Evolutionary conservation across 2,797 vertebrate species (phyloP).

Genomic region (Channa striata): DNA sequence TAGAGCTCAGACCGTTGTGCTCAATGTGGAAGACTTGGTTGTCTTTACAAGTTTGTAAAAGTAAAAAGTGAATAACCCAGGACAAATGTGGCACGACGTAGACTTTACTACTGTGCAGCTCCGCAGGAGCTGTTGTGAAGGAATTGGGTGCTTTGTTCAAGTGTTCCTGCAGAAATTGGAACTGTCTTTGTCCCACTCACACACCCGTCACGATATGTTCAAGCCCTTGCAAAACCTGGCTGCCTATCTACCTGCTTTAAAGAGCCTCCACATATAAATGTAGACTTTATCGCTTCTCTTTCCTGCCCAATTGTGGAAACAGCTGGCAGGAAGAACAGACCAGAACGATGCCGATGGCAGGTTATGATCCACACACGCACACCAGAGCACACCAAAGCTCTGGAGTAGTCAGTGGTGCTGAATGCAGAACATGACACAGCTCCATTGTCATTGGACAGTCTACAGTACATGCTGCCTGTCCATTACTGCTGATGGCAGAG

Average conservation of each 20-base stretch:
- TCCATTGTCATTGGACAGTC: slow-evolving; percentile 65
- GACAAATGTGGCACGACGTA: slow-evolving; percentile 4
- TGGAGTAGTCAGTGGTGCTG: slow-evolving; percentile 44
- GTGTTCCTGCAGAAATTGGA: slow-evolving; percentile 20
- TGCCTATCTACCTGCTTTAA: slow-evolving; percentile 15
- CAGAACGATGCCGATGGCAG: slow-evolving; percentile 59
- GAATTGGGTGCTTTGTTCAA: slow-evolving; percentile 25
- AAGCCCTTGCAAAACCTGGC: slow-evolving; percentile 9
- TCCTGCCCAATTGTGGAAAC: slow-evolving; percentile 26
- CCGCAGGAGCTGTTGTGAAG: slow-evolving; percentile 7
- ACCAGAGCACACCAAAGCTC: slow-evolving; percentile 38
- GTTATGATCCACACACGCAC: slow-evolving; percentile 58
- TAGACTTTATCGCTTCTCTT: slow-evolving; percentile 7
- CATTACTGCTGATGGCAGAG: slow-evolving; percentile 76
- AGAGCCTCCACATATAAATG: slow-evolving; percentile 32
- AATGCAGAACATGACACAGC: slow-evolving; percentile 70
- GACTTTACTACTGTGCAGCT: slow-evolving; percentile 12
- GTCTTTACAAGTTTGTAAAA: slow-evolving; percentile 45
- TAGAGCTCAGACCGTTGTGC: slow-evolving; percentile 5
- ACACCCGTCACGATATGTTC: slow-evolving; percentile 4
- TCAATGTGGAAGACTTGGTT: slow-evolving; percentile 25
- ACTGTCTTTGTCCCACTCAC: not conserved
- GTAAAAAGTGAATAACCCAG: slow-evolving; percentile 2
- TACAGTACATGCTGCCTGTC: slow-evolving; percentile 54
- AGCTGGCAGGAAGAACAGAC: slow-evolving; percentile 48